A percentile compares a stretch with the other conserved stretches of the same genome.
Conservation (phyloP, 2,888 invertebrate genomes). For the Pocota personata region DNA sequence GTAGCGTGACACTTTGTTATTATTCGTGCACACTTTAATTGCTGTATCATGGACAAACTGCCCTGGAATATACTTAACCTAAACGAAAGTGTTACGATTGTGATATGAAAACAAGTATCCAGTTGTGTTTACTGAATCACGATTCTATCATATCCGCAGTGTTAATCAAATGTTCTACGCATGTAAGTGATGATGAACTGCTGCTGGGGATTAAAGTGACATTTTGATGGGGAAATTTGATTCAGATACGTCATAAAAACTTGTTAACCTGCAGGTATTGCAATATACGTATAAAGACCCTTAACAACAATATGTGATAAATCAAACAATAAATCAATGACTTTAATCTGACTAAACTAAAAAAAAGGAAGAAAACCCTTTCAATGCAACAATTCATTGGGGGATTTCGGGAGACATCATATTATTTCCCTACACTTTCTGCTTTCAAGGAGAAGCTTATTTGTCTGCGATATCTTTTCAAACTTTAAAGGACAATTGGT, state of each 20-base stretch:
- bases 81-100: slow-evolving; percentile 13
- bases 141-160: neutral
- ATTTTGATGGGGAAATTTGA: neutral
- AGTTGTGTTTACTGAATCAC: neutral
- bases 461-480: neutral
- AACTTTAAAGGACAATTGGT: neutral
- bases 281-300: neutral
- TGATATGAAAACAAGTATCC: neutral
- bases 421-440: neutral
- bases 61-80: slow-evolving; percentile 18
- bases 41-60: slow-evolving; percentile 22
- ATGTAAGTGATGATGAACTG: neutral
- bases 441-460: neutral
- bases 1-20: slow-evolving; percentile 36
- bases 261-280: neutral
- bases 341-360: neutral
- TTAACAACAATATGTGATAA: neutral
- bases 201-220: neutral
- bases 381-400: slow-evolving; percentile 1
- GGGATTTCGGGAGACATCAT: neutral
- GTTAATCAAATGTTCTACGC: slow-evolving; percentile 1
- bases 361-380: slow-evolving; percentile 1
- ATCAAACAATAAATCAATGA: slow-evolving; percentile 16
- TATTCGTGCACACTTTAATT: slow-evolving; percentile 22
- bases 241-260: neutral